Conservation (phyloP, 2,797 vertebrate species). For the Xenops minutus region DNA sequence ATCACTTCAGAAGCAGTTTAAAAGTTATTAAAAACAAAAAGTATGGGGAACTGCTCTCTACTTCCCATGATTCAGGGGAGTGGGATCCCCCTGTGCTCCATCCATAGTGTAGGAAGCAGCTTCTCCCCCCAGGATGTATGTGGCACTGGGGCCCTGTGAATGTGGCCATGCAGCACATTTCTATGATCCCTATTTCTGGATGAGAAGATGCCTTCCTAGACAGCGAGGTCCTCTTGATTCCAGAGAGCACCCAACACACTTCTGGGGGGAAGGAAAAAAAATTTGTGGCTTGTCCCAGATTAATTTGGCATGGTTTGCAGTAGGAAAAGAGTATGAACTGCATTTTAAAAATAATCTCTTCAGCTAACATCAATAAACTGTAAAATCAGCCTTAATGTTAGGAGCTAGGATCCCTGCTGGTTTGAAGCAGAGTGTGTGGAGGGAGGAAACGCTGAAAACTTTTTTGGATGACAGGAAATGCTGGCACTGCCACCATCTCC, state of each 20-base stretch:
- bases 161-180: neutral
- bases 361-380: neutral
- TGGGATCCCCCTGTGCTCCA: neutral
- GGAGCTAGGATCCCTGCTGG: neutral
- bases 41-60: neutral
- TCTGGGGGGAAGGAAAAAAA: accelerated
- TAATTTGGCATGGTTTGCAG: neutral
- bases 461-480: neutral
- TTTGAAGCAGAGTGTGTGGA: neutral
- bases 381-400: neutral
- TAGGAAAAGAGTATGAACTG: neutral
- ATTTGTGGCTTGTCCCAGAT: neutral
- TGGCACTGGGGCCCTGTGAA: neutral
- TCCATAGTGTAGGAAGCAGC: neutral
- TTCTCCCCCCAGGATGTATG: neutral
- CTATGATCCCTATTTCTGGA: neutral
- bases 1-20: neutral
- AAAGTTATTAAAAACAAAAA: accelerated
- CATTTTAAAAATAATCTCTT: neutral
- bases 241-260: neutral
- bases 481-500: neutral
- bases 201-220: neutral
- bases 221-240: neutral
- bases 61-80: neutral
- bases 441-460: conserved; percentile 6